A percentile compares a stretch with the other conserved stretches of the same genome.
phyloP scores from a whole-genome alignment of 2,888 invertebrate species.

The Germaria angustata region DNA sequence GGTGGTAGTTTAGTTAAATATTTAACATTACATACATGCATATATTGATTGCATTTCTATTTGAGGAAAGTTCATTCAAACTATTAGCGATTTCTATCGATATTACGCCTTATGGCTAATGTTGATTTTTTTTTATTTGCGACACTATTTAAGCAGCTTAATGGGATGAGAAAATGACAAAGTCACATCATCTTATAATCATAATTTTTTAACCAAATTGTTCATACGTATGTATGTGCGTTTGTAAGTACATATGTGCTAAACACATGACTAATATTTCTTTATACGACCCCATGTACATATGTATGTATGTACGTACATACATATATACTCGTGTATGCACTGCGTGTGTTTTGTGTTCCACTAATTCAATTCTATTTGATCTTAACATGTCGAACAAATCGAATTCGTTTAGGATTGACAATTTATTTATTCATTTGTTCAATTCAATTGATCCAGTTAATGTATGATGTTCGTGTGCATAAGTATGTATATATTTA shows the following conservation, averaged over 20 bases:
- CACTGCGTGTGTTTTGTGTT: slow-evolving; percentile 34
- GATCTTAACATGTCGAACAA: slow-evolving; percentile 63
- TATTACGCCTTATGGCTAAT: slow-evolving; percentile 65
- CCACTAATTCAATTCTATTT: slow-evolving; percentile 47
- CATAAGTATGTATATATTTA: neutral
- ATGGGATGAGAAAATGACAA: slow-evolving; percentile 52
- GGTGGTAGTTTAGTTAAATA: slow-evolving; percentile 26
- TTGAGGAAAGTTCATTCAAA: slow-evolving; percentile 45
- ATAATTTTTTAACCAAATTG: slow-evolving; percentile 51
- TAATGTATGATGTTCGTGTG: neutral
- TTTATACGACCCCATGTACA: neutral
- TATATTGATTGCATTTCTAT: slow-evolving; percentile 6
- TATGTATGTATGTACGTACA: neutral
- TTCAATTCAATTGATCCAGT: neutral
- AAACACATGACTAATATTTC: slow-evolving; percentile 41
- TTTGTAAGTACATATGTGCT: neutral
- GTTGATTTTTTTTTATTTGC: slow-evolving; percentile 43
- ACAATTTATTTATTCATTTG: slow-evolving; percentile 26
- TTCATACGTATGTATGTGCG: neutral
- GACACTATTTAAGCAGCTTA: slow-evolving; percentile 37
- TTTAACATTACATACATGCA: neutral
- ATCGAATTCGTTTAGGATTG: slow-evolving; percentile 62
- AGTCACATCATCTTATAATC: slow-evolving; percentile 55
- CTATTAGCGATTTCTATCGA: slow-evolving; percentile 49
- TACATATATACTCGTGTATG: neutral